These are phyloP conservation scores for Chorisops tibialis DNA, from an alignment of 2,888 invertebrate genomes.

Conservation along the genomic window DNA sequence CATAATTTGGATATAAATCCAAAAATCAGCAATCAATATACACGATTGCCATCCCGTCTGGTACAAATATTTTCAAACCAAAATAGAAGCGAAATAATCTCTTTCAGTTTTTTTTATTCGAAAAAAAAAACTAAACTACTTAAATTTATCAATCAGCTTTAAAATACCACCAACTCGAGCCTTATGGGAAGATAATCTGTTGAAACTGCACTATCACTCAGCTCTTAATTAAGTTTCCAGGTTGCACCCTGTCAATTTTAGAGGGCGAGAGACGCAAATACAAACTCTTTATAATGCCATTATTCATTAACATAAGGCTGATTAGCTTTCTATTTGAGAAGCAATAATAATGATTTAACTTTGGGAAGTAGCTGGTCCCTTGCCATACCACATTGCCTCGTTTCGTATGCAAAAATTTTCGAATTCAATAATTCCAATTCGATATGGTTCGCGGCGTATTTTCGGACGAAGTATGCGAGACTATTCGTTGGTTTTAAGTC, in stretches of 20 bases:
- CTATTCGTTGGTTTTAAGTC: too few relatives aligned
- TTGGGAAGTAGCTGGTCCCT: not conserved
- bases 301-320: slow-evolving; percentile 12
- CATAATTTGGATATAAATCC: too few relatives aligned
- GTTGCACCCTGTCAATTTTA: too few relatives aligned
- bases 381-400: slow-evolving; percentile 9
- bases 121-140: slow-evolving; percentile 7
- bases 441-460: slow-evolving; percentile 1
- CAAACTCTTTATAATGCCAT: slow-evolving; percentile 23
- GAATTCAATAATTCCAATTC: slow-evolving; percentile 12
- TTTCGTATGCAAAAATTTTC: not conserved
- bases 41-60: too few relatives aligned
- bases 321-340: slow-evolving; percentile 22
- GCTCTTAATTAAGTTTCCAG: too few relatives aligned
- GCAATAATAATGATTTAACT: slow-evolving; percentile 20
- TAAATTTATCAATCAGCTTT: slow-evolving; percentile 17
- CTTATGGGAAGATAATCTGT: too few relatives aligned
- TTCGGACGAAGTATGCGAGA: not conserved
- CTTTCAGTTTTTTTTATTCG: not conserved
- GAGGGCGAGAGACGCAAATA: not conserved
- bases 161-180: slow-evolving; percentile 13
- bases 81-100: too few relatives aligned
- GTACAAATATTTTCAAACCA: too few relatives aligned
- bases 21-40: too few relatives aligned
- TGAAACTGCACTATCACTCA: too few relatives aligned